Conservation (phyloP, 1,140 invertebrate species). For the Venustaconcha ellipsiformis region DNA sequence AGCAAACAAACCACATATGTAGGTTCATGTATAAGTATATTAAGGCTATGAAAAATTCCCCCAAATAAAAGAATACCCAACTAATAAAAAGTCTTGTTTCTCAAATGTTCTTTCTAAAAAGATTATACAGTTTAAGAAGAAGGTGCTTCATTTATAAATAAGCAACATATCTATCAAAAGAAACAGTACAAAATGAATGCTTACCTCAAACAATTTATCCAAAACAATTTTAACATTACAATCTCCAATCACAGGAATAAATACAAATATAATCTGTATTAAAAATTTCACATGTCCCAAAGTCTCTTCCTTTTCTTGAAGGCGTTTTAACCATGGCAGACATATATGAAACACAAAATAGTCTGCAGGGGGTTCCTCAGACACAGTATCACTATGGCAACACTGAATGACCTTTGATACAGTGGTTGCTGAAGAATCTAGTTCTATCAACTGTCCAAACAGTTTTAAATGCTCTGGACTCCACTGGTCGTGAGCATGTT, state of each 20-base stretch:
- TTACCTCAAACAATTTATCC: constrained; percentile 32
- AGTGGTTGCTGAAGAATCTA: constrained; percentile 37
- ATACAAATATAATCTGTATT: constrained; percentile 38
- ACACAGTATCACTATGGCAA: constrained; percentile 40
- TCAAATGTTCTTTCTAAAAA: too few relatives aligned
- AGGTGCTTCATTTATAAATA: too few relatives aligned
- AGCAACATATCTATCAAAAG: background rate
- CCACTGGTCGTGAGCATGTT: constrained; percentile 33
- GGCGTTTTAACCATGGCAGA: constrained; percentile 45
- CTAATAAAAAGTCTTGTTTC: too few relatives aligned
- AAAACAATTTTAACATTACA: constrained; percentile 6
- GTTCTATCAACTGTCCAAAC: constrained; percentile 40
- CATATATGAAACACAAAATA: constrained; percentile 51
- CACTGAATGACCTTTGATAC: constrained; percentile 38
- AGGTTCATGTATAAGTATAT: too few relatives aligned
- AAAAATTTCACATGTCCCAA: constrained; percentile 26
- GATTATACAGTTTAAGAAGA: too few relatives aligned
- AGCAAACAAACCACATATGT: too few relatives aligned
- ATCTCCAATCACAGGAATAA: constrained; percentile 39
- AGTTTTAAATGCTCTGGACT: constrained; percentile 31
- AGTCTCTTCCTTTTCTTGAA: constrained; percentile 16
- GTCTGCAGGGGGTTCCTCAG: constrained; percentile 33
- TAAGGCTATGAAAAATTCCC: too few relatives aligned
- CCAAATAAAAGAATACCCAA: too few relatives aligned
- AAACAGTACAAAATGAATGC: constrained; percentile 20